These are phyloP conservation scores for Hemistola chrysoprasaria DNA, from an alignment of 2,888 invertebrate species.

Conservation along the genomic window DNA sequence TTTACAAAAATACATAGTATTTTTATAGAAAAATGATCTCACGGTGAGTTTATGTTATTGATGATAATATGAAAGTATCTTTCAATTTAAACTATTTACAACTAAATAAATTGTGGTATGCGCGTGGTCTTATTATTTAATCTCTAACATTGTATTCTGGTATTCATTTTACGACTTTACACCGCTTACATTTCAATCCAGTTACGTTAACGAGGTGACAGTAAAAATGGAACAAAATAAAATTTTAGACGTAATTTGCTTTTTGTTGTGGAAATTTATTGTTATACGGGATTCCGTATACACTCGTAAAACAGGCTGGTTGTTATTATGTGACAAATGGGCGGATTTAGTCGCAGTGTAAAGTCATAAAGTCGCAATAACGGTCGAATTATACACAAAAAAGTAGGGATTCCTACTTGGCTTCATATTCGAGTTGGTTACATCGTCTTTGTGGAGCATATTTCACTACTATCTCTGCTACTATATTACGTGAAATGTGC, in stretches of 20 bases:
- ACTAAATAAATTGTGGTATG: too few species aligned
- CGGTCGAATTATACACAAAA: constrained; percentile 62
- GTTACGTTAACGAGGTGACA: constrained; percentile 56
- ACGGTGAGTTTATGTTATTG: constrained; percentile 22
- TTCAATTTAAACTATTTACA: too few species aligned
- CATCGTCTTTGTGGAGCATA: constrained; percentile 20
- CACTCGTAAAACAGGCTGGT: constrained; percentile 61
- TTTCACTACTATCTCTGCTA: constrained; percentile 11
- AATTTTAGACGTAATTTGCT: constrained; percentile 59
- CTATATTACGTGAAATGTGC: constrained; percentile 16
- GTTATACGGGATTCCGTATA: constrained; percentile 42
- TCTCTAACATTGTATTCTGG: constrained; percentile 44
- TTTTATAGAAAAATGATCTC: constrained; percentile 3
- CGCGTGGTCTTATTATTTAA: too few species aligned
- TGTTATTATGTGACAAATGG: constrained; percentile 71
- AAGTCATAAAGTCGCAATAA: constrained; percentile 62
- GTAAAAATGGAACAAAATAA: constrained; percentile 59
- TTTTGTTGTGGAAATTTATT: constrained; percentile 66
- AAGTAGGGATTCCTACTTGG: constrained; percentile 47
- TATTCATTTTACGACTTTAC: constrained; percentile 46
- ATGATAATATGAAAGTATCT: too few species aligned
- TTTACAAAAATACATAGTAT: constrained; percentile 6
- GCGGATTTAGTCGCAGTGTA: constrained; percentile 54
- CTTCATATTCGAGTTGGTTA: constrained; percentile 31
- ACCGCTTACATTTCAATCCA: constrained; percentile 50